Evolutionary conservation across 2,888 invertebrate genomes (phyloP).

Genomic region (Muscina levida): DNA sequence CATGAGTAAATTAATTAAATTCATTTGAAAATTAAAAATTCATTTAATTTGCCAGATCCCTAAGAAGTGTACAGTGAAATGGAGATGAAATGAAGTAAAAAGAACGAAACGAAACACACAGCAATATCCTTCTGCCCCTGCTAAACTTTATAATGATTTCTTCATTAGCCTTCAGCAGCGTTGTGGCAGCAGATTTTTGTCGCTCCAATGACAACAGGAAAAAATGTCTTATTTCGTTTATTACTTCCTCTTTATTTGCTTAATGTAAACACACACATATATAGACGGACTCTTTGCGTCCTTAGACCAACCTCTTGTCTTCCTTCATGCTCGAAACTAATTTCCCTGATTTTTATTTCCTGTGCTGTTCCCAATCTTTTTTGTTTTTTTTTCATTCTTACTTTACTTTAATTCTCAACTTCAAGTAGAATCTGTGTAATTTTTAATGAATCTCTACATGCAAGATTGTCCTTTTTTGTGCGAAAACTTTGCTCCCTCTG

Average conservation of each 20-base stretch:
- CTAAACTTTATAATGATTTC: slow-evolving; percentile 31
- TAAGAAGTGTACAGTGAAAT: slow-evolving; percentile 1
- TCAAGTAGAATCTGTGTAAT: slow-evolving; percentile 27
- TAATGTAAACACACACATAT: slow-evolving; percentile 21
- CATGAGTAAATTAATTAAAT: slow-evolving; percentile 55
- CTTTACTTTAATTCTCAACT: slow-evolving; percentile 37
- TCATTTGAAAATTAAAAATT: slow-evolving; percentile 63
- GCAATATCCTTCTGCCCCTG: slow-evolving; percentile 4
- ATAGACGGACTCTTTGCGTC: not conserved
- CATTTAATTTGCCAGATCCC: slow-evolving; percentile 52
- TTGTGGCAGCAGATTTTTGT: not conserved
- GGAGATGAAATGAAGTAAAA: slow-evolving; percentile 4
- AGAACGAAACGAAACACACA: not conserved
- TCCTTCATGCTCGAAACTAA: slow-evolving; percentile 21
- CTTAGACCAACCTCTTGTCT: not conserved
- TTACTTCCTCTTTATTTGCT: slow-evolving; percentile 17
- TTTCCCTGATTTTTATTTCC: slow-evolving; percentile 25
- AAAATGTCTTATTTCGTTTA: slow-evolving; percentile 17
- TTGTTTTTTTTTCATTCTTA: no score
- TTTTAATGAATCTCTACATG: slow-evolving; percentile 42
- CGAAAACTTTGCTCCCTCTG: not conserved
- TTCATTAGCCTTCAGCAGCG: slow-evolving; percentile 51
- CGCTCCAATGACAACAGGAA: not conserved
- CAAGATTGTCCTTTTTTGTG: slow-evolving; percentile 34
- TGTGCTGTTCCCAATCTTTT: slow-evolving; percentile 21